Base-by-base conservation (phyloP, 2,113 vertebrate species). In the Lamprologus speciosus region DNA sequence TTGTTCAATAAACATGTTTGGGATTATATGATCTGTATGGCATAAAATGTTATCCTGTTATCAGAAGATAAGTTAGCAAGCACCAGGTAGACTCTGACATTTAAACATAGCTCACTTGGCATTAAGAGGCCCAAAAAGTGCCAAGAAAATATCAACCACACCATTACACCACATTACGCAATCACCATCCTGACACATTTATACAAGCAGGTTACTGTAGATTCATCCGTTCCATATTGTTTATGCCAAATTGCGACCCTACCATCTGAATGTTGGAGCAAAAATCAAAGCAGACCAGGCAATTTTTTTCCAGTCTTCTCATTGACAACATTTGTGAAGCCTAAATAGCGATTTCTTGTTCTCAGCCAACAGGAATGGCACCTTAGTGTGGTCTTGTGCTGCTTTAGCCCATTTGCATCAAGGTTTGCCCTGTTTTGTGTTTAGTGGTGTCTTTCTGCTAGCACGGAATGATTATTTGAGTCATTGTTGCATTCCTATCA, bases 1-100 rank as follows among this genome's bases (percentile, higher is more conserved):
- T 65, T 37, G 1, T 65, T 65, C 60, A 37, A 21, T 37, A 37
- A 65, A 65, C 60, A 65, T n/a, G 60, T 21, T 37, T 65, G 10
- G 19, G 10, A 37, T 21, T 65, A 13, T 65, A 5, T 65, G 60
- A 1, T 19, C 1, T 65, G 19, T 37, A 37, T 65, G 60, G 60
- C 31, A 65, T 5, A 0, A 35, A 0, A n/a, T 0, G 0, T 35
- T 8, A n/a, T 65, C 60, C 60, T 65, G 31, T 23, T 23, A 23
- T 40, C 63, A 68, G 35, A 40, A 40, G 0, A 40, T 23, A 40
- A 23, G 12, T 68, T 40, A 23, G 7, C 11, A 68, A 14, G 12
- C 12, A 40, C 35, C n/a, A 68, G 35, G 35, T 9, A 70, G 65
- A 42, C 8, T 70, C 11, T 73, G 37, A 0, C 14, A 1, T 73